Evolutionary conservation across 2,888 invertebrate species (phyloP).

Genomic region (Orthosia cruda): DNA sequence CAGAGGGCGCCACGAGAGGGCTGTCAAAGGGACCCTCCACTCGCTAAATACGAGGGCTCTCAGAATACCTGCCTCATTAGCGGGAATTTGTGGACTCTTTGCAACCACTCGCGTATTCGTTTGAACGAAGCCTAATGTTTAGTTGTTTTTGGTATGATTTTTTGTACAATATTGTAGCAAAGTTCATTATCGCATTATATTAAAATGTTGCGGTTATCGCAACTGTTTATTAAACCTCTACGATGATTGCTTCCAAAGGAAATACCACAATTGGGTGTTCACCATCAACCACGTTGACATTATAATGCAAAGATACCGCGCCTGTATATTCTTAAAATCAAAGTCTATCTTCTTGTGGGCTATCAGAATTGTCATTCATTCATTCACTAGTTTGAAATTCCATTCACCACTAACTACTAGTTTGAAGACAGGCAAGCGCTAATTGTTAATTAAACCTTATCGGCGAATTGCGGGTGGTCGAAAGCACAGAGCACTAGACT

Average conservation of each 20-base stretch:
- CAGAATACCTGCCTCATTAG: conserved; percentile 63
- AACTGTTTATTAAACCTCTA: not conserved
- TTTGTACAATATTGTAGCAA: not conserved
- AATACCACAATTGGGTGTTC: no score
- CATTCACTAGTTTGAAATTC: not conserved
- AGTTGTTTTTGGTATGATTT: conserved; percentile 9
- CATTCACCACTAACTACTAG: not conserved
- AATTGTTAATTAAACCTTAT: conserved; percentile 21
- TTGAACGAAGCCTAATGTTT: conserved; percentile 22
- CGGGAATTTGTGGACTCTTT: conserved; percentile 45
- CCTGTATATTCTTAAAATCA: no score
- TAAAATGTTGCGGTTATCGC: not conserved
- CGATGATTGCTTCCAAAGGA: no score
- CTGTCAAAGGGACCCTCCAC: conserved; percentile 54
- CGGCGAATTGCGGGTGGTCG: conserved; percentile 45
- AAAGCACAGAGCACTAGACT: conserved; percentile 5
- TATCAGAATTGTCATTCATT: not conserved
- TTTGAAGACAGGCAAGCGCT: not conserved
- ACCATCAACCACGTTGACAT: no score
- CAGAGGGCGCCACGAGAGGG: conserved; percentile 41
- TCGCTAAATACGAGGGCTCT: conserved; percentile 58
- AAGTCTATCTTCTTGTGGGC: not conserved
- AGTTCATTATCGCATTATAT: not conserved
- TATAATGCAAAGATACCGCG: no score
- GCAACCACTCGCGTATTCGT: conserved; percentile 33